These are phyloP conservation scores for Gobio occitaniae DNA, from an alignment of 2,797 vertebrate genomes.

Conservation along the genomic window DNA sequence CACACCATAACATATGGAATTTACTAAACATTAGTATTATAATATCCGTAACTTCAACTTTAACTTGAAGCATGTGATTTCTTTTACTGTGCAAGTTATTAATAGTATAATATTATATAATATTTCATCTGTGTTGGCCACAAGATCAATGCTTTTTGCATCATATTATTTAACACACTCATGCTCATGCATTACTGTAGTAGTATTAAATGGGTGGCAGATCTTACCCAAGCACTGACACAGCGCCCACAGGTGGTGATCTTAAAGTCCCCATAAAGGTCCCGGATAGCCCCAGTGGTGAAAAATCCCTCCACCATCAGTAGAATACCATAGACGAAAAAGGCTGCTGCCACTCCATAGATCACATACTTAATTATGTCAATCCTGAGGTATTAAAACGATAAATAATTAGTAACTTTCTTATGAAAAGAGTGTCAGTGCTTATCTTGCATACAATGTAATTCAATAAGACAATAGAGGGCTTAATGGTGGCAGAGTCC, in stretches of 20 bases:
- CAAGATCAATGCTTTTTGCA: not conserved
- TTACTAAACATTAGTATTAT: not conserved
- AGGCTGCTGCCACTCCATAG: constrained; percentile 94
- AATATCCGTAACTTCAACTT: not conserved
- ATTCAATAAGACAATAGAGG: not conserved
- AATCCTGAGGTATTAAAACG: constrained; percentile 71
- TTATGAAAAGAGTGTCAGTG: not conserved
- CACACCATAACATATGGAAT: not conserved
- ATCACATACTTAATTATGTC: constrained; percentile 99
- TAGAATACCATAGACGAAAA: constrained; percentile 97
- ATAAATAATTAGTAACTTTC: not conserved
- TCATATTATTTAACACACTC: not conserved
- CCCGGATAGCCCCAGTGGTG: constrained; percentile 96
- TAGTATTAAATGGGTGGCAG: not conserved
- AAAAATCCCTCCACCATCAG: constrained; percentile 98
- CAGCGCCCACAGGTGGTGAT: constrained; percentile 96
- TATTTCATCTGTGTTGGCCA: no score
- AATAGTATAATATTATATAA: no score
- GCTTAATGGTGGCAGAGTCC: not conserved
- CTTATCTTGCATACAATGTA: not conserved
- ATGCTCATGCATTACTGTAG: not conserved
- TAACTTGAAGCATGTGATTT: not conserved
- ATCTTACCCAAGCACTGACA: constrained; percentile 93
- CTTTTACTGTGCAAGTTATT: not conserved
- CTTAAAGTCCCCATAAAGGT: constrained; percentile 98